Evolutionary conservation across 2,888 invertebrate genomes (phyloP).

Genomic region (Agriotes lineatus): DNA sequence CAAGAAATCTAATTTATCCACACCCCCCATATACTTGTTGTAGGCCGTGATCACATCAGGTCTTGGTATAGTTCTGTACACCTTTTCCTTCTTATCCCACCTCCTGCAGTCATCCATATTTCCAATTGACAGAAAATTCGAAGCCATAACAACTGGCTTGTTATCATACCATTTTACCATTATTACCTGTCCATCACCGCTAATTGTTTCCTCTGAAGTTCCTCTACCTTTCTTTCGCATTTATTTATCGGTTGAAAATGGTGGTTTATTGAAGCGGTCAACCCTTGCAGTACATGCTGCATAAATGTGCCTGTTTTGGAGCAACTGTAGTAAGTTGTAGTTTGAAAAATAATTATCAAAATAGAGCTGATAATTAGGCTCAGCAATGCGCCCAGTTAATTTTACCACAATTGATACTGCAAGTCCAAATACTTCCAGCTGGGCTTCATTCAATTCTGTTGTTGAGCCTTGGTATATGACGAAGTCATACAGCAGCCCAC

Average conservation of each 20-base stretch:
- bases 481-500: no score
- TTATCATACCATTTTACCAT: no score
- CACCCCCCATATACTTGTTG: no score
- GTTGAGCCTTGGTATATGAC: background rate
- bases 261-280: background rate
- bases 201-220: no score
- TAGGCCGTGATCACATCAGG: no score
- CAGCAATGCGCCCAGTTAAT: background rate
- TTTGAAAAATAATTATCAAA: background rate
- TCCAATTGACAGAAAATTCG: no score
- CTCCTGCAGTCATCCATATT: no score
- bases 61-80: no score
- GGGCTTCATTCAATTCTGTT: no score
- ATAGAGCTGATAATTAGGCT: background rate
- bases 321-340: background rate
- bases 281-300: conserved; percentile 1
- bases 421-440: conserved; percentile 3
- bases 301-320: background rate
- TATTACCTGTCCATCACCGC: conserved; percentile 6
- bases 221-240: background rate
- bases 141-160: no score
- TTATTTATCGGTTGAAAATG: background rate
- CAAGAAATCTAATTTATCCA: no score
- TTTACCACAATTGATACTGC: background rate
- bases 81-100: no score